A percentile compares a stretch with the other conserved stretches of the same genome.
Evolutionary conservation across 2,888 invertebrate genomes (phyloP).

Genomic region (Lithophane semibrunnea): DNA sequence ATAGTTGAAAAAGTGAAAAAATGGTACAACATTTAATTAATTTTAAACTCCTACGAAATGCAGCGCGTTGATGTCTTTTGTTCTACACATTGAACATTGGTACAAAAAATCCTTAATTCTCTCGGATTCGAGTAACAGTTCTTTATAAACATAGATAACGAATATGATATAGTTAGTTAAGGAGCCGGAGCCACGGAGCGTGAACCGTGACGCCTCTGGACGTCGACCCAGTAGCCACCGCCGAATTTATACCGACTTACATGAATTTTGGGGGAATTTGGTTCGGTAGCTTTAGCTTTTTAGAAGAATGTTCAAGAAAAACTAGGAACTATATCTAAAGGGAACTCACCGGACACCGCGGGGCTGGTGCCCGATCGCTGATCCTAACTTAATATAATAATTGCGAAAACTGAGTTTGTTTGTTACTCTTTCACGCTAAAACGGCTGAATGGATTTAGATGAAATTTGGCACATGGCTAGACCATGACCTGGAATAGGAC

Average conservation of each 20-base stretch:
- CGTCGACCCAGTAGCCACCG: slow-evolving; percentile 72
- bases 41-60: too few species aligned
- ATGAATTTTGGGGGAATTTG: slow-evolving; percentile 20
- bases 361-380: too few species aligned
- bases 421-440: too few species aligned
- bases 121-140: slow-evolving; percentile 42
- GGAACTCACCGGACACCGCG: too few species aligned
- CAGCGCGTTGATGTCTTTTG: slow-evolving; percentile 76
- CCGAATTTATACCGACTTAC: slow-evolving; percentile 62
- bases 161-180: slow-evolving; percentile 68
- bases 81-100: slow-evolving; percentile 37
- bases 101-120: slow-evolving; percentile 37
- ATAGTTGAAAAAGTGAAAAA: neutral
- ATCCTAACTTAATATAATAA: too few species aligned
- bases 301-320: neutral
- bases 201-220: slow-evolving; percentile 77
- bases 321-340: neutral
- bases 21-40: neutral
- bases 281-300: slow-evolving; percentile 3
- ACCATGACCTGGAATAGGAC: too few species aligned
- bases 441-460: too few species aligned
- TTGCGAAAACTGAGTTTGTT: too few species aligned
- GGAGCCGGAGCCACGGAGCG: slow-evolving; percentile 67
- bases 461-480: too few species aligned
- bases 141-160: slow-evolving; percentile 53